Base-by-base conservation (phyloP, 2,113 vertebrate species). In the Amia ocellicauda region DNA sequence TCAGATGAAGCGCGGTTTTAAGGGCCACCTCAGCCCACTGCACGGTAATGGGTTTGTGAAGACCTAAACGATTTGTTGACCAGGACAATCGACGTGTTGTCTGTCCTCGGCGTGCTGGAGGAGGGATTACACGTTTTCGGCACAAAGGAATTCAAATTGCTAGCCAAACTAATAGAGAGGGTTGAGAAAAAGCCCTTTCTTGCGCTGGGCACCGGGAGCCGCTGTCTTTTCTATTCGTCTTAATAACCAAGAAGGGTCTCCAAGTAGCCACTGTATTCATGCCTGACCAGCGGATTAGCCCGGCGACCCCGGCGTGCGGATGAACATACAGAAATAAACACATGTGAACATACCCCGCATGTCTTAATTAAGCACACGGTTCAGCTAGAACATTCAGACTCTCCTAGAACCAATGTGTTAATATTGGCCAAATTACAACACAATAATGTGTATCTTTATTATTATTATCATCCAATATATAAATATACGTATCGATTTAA, bases 41-140 rank as follows among this genome's bases (percentile, higher is more conserved):
- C 76, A 85, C 74, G 52, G 83, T 92, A 93, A 94, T 91, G 86
- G 88, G 86, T 84, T 88, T 90, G 88, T 89, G 90, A 94, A 89
- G 91, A 93, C 81, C 89, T 91, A 91, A 93, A 91, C 85, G 89
- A 90, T 91, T 89, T 92, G 88, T 87, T 94, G 91, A 93, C 91
- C 86, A 86, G 85, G 83, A 93, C 90, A 93, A 93, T 93, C 92
- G 92, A 93, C 90, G 85, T 89, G 86, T 89, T 85, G 89, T 87
- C 85, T 86, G 70, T 72, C 79, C 86, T 89, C 87, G 85, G 86
- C 85, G 83, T 88, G 84, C 83, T 82, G 85, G 83, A 83, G 79
- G 78, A 74, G 78, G 86, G 88, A 88, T 90, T 89, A 89, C 89
- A 90, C 87, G 85, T 88, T 85, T 85, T 85, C 80, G 5, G 77